Evolutionary conservation across 2,113 vertebrate species (phyloP), one percentile per base, ranked within the genome.

Genomic region (Gnathonemus echidnorhynchus): DNA sequence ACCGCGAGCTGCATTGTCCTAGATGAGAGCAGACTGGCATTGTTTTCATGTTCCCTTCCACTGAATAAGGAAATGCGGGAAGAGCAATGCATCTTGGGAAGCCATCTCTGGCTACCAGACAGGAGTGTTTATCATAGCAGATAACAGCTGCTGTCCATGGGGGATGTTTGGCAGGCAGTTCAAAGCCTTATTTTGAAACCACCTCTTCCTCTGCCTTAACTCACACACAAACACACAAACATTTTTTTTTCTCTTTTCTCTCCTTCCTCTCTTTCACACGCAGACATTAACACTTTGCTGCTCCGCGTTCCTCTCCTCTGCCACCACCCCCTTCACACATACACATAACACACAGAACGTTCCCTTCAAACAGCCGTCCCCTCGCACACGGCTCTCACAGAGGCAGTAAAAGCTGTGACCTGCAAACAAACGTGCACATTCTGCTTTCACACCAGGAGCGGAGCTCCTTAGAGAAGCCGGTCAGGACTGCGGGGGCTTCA

Each of bases 91-190:
- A 94, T 94, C 92, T 94, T 92, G 91, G 94, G 92, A 94, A 91
- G 50, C 90, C 91, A 92, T 95, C 93, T 95, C 93, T 94, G 94
- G 94, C 94, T 94, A 94, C 94, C 91, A 94, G 92, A 94, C 94
- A 93, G 92, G 46, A 88, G 86, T 94, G 94, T 95, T 95, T 95
- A 95, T 95, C 95, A 95, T 86, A 56, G 90, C 45, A 90, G 87
- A 90, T 93, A 95, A 95, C 94, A 95, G 93, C 93, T 94, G 93
- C 93, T 93, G 93, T 94, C 94, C 95, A 93, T 94, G 92, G 93
- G 93, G 94, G 93, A 95, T 95, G 95, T 93, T 93, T 95, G 95
- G 95, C 94, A 92, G 91, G 89, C 89, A 90, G 92, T 94, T 95
- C 93, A 95, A 94, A 94, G 93, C 88, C 90, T 91, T 89, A 92